These are phyloP conservation scores for Spilosoma lubricipeda DNA, from an alignment of 2,888 invertebrate species.

Conservation along the genomic window DNA sequence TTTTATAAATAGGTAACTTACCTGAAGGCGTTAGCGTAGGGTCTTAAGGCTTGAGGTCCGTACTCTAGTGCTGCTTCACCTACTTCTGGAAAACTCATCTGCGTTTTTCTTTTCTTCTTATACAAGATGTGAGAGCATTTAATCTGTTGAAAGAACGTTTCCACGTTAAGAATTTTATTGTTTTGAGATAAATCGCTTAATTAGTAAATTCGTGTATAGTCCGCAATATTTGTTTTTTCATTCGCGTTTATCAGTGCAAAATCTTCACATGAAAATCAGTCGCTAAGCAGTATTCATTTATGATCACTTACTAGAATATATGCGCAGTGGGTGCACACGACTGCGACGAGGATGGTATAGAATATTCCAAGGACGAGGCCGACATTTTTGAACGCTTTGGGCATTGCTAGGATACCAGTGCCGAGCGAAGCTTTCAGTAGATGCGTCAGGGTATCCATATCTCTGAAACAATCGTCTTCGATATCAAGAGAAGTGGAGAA, in stretches of 20 bases:
- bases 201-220: neutral
- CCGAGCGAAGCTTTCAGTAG: conserved; percentile 98
- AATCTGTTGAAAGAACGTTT: conserved; percentile 83
- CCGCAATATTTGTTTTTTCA: neutral
- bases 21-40: conserved; percentile 89
- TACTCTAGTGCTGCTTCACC: conserved; percentile 92
- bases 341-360: conserved; percentile 93
- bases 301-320: conserved; percentile 89
- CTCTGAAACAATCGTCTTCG: conserved; percentile 82
- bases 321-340: conserved; percentile 97
- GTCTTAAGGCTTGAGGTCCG: conserved; percentile 90
- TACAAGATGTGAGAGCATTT: conserved; percentile 94
- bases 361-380: conserved; percentile 94
- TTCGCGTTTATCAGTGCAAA: conserved; percentile 9
- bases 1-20: conserved; percentile 60
- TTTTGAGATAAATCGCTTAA: neutral
- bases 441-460: conserved; percentile 96
- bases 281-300: conserved; percentile 14
- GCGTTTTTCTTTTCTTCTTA: conserved; percentile 88
- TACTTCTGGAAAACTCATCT: conserved; percentile 95
- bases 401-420: conserved; percentile 98
- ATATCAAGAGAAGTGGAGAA: conserved; percentile 7
- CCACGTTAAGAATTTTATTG: neutral
- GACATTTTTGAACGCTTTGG: conserved; percentile 94
- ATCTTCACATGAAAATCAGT: neutral